Evolutionary conservation across 2,113 vertebrate genomes (phyloP), one percentile per base, ranked within the genome.

Genomic region (Cryptomyrus ogoouensis): DNA sequence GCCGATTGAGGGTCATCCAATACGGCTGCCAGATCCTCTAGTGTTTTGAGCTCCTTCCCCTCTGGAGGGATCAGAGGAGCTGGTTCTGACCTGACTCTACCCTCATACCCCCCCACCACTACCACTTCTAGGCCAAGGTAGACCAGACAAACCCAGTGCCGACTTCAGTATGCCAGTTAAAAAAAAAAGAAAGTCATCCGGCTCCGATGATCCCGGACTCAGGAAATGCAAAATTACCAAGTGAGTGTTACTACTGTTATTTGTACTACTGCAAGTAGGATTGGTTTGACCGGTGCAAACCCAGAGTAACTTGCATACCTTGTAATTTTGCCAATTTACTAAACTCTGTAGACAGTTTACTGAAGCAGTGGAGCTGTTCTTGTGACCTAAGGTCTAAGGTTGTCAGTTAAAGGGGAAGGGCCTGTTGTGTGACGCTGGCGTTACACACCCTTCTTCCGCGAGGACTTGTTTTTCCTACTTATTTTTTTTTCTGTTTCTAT

Each of bases 101-200:
- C 74, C 19, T 44, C 31, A 27, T 13, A 87, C 0, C 27, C 31
- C 35, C 19, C 5, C 35, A n/a, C 39, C 39, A 4, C 17, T 89
- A 19, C 12, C 83, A 9, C 12, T n/a, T 42, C 74, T 24, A 53
- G 90, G 58, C 21, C 87, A 56, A 93, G 93, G 91, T 91, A 93
- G 93, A 92, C 50, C 91, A 93, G 90, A 91, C 88, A 94, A 91
- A 89, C 91, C 92, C 87, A 88, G 89, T 80, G 90, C 92, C 91
- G 93, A 91, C 89, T 92, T 93, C 90, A 95, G 95, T 92, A 98
- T 98, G 98, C 97, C 97, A 89, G 97, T 98, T 90, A 98, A 98
- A 94, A 98, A 97, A 95, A 99, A 99, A 92, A 98, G 97, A 95
- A 98, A 97, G 96, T 95, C 97, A 31, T 93, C 97, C 52, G 94